These are phyloP conservation scores for Porites australiensis DNA, from an alignment of 64 coral and sea anemone genomes.

Conservation along the genomic window DNA sequence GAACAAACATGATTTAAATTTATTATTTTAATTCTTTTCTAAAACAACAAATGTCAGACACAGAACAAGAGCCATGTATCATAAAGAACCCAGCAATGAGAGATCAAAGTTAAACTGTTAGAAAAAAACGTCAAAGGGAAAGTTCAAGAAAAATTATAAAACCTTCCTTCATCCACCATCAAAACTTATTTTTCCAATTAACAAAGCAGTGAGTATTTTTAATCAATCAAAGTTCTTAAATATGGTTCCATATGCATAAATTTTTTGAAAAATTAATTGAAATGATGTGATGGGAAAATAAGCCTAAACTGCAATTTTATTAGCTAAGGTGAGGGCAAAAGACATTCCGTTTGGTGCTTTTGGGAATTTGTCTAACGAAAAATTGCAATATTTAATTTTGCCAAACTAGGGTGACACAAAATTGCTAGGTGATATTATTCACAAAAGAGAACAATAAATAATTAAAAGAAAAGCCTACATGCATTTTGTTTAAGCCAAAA, in stretches of 20 bases:
- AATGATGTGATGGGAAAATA: too few relatives aligned
- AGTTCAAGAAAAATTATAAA: neutral
- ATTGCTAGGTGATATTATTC: conserved; percentile 37
- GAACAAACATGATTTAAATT: conserved; percentile 19
- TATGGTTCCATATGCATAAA: neutral
- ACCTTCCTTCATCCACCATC: neutral
- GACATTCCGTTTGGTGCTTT: neutral
- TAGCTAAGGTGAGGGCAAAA: neutral
- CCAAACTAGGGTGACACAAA: neutral
- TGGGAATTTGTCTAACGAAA: neutral
- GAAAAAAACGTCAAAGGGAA: neutral
- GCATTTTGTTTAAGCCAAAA: conserved; percentile 72
- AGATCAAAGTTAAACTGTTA: neutral
- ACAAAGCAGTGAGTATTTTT: too few relatives aligned
- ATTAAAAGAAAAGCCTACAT: conserved; percentile 54
- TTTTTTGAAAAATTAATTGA: neutral
- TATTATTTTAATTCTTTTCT: neutral
- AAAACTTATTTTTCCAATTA: too few relatives aligned
- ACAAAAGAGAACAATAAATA: conserved; percentile 67
- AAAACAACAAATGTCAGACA: conserved; percentile 1
- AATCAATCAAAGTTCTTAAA: neutral
- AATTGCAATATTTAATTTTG: neutral
- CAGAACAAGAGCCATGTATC: neutral
- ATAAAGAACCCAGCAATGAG: neutral
- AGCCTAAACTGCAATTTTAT: too few relatives aligned